Base-by-base conservation (phyloP, 2,888 invertebrate genomes). In the Shargacucullia verbasci region DNA sequence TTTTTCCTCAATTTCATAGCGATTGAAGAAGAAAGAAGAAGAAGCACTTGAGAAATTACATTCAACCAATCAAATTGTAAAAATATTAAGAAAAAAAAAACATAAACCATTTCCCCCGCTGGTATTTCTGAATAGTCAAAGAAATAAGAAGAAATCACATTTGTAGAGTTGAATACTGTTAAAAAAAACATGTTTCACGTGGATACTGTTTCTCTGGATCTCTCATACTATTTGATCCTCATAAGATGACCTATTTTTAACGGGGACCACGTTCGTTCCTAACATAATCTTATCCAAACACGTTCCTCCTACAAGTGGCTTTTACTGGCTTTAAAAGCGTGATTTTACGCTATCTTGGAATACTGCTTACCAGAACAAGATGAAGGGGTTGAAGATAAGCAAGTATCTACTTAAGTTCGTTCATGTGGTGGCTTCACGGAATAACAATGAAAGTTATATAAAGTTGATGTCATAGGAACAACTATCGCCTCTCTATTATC, bases 251-350 rank as follows among this genome's bases (percentile, higher is more conserved):
- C 52, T 8, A 25, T 33, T 59, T 59, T 39, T 29, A 45, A 29
- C 25, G 20, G 52, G 27, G 12, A 5, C 14, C 35, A 40, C 44
- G 44, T 37, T 37, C 39, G 8, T 20, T 29, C n/a, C 34, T 37
- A 12, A 0, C 10, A 11, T 34, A 33, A 45, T 59, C 6, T 41
- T 0, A 14, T 25, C 47, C 2, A n/a, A 31, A 54, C 64, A 65
- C 70, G 64, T 65, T 8, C n/a, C n/a, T n/a, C n/a, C 7, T 9
- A 44, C 62, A 69, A 64, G 63, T 61, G 55, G 62, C 27, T 54
- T 49, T 49, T 55, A 25, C 55, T 27, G 29, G 34, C 53, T 33
- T 50, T 43, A 43, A 55, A n/a, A 27, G 37, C 29, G 5, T 44
- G 15, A 62, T 55, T 55, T 59, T 55, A 49, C 55, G 46, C 10